A percentile compares a stretch with the other conserved stretches of the same genome.
Conservation (phyloP, 1,140 invertebrate species). For the Diorhabda carinulata region DNA sequence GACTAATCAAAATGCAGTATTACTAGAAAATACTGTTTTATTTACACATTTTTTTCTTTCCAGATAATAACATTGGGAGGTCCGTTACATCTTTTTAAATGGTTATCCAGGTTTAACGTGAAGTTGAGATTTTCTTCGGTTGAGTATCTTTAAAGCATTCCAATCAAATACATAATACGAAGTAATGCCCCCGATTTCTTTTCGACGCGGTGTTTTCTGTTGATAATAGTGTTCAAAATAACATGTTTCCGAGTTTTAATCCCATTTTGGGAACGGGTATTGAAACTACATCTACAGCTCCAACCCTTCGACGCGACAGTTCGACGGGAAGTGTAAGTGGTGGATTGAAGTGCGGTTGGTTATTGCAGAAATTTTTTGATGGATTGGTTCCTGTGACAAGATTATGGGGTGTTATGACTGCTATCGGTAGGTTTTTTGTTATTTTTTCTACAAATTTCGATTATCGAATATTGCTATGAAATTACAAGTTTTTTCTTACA, state of each 20-base stretch:
- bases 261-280: background rate
- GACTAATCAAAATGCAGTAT: no score
- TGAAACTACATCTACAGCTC: background rate
- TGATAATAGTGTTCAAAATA: background rate
- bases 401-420: slow-evolving; percentile 9
- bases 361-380: background rate
- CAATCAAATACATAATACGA: no score
- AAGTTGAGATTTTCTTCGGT: no score
- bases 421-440: slow-evolving; percentile 8
- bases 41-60: no score
- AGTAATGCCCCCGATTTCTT: no score
- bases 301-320: background rate
- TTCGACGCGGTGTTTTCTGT: background rate
- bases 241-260: slow-evolving; percentile 11
- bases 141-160: no score
- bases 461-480: background rate
- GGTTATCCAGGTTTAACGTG: no score
- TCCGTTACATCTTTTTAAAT: no score
- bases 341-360: background rate
- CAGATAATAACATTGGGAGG: no score
- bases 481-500: no score
- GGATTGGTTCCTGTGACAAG: slow-evolving; percentile 9
- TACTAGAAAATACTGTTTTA: no score
- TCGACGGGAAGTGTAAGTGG: background rate
- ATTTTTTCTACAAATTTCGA: background rate